Evolutionary conservation across 2,113 vertebrate genomes (phyloP).

Genomic region (Tachysurus vachellii): DNA sequence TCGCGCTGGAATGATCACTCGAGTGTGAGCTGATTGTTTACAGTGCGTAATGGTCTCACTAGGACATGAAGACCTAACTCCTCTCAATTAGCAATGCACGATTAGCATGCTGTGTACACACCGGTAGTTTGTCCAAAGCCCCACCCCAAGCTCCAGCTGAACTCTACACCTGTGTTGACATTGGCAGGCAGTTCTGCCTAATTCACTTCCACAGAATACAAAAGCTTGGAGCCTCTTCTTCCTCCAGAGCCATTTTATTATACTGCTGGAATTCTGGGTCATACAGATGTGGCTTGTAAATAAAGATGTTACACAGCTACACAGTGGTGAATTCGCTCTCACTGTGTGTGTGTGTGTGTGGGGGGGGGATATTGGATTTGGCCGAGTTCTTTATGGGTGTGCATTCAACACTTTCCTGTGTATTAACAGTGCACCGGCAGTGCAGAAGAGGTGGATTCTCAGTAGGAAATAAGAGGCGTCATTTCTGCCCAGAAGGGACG

Average conservation of each 20-base stretch:
- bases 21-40: conserved; percentile 52
- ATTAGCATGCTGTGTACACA: conserved; percentile 65
- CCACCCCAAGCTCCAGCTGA: conserved; percentile 55
- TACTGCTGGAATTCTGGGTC: conserved; percentile 19
- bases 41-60: conserved; percentile 53
- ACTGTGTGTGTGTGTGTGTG: no score
- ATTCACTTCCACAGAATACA: conserved; percentile 56
- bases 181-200: conserved; percentile 57
- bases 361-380: background rate
- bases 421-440: background rate
- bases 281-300: conserved; percentile 36
- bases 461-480: conserved; percentile 14
- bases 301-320: conserved; percentile 2
- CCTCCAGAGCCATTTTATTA: background rate
- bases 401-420: conserved; percentile 2
- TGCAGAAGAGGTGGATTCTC: conserved; percentile 11
- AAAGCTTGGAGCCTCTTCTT: conserved; percentile 48
- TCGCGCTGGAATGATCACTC: conserved; percentile 13
- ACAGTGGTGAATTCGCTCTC: background rate
- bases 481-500: conserved; percentile 21
- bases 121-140: conserved; percentile 46
- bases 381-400: conserved; percentile 12
- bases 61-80: conserved; percentile 48
- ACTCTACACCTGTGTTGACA: conserved; percentile 70
- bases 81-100: conserved; percentile 57